A percentile compares a stretch with the other conserved stretches of the same genome.
Conservation (phyloP, 1,140 invertebrate genomes). For the Drosophila asahinai region DNA sequence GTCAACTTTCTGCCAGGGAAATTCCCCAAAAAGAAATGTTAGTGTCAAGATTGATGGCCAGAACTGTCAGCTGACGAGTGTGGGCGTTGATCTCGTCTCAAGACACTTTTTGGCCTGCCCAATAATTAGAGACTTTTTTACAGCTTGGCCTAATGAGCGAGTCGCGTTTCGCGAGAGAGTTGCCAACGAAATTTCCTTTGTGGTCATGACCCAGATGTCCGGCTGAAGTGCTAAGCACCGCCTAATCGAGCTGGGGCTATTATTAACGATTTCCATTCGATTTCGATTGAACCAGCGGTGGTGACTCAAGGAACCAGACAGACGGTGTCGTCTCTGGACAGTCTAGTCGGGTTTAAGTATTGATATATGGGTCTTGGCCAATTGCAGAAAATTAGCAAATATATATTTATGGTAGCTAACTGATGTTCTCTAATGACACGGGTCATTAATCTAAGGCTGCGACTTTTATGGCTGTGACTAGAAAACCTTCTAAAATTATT, state of each 20-base stretch:
- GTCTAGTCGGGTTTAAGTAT: slow-evolving; percentile 24
- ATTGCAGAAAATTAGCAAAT: slow-evolving; percentile 31
- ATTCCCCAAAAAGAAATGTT: slow-evolving; percentile 50
- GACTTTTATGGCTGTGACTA: background rate
- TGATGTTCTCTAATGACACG: slow-evolving; percentile 24
- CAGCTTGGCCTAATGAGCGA: slow-evolving; percentile 51
- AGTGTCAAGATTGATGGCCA: slow-evolving; percentile 68
- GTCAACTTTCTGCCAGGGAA: background rate
- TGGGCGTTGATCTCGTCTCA: slow-evolving; percentile 61
- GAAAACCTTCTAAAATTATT: background rate
- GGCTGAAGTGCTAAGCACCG: slow-evolving; percentile 64
- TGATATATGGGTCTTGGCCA: slow-evolving; percentile 51
- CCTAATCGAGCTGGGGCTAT: slow-evolving; percentile 63
- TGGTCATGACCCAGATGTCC: slow-evolving; percentile 74
- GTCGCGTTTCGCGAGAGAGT: slow-evolving; percentile 23
- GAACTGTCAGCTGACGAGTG: slow-evolving; percentile 26
- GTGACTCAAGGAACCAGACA: slow-evolving; percentile 39
- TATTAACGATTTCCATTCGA: slow-evolving; percentile 52
- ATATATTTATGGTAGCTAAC: slow-evolving; percentile 16
- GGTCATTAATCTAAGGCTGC: slow-evolving; percentile 24
- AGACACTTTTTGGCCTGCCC: slow-evolving; percentile 30
- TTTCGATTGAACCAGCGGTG: slow-evolving; percentile 11
- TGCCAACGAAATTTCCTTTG: slow-evolving; percentile 64
- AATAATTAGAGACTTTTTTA: slow-evolving; percentile 71
- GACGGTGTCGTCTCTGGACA: slow-evolving; percentile 18